Conservation (phyloP, 2,113 vertebrate species). For the Trematomus loennbergii region DNA sequence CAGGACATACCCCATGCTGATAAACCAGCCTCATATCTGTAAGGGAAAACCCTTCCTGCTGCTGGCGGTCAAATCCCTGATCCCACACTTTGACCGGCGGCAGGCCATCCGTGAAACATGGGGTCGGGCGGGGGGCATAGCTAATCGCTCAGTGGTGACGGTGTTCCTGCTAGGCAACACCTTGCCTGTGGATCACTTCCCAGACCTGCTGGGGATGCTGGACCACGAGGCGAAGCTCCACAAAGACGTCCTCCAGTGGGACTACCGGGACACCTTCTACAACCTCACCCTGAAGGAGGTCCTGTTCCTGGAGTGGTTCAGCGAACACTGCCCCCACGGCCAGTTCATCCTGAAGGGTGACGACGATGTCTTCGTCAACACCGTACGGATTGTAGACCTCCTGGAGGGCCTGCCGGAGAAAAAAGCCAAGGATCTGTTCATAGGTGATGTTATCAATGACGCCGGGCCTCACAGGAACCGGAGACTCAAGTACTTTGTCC, state of each 20-base stretch:
- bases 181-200: constrained; percentile 85
- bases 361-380: constrained; percentile 96
- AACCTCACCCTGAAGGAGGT: constrained; percentile 96
- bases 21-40: constrained; percentile 87
- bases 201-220: constrained; percentile 89
- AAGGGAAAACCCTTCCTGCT: constrained; percentile 88
- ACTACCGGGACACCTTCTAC: constrained; percentile 94
- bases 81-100: constrained; percentile 91
- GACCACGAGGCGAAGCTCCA: constrained; percentile 88
- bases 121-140: constrained; percentile 85
- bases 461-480: constrained; percentile 90
- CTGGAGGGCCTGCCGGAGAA: constrained; percentile 86
- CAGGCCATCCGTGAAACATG: constrained; percentile 96
- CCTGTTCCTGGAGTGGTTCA: constrained; percentile 94
- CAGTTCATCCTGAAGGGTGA: constrained; percentile 92
- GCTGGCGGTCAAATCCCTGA: constrained; percentile 91
- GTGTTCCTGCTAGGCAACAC: constrained; percentile 92
- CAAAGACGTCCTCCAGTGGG: constrained; percentile 92
- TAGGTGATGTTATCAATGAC: constrained; percentile 92
- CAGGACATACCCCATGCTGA: constrained; percentile 87
- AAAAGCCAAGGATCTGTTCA: constrained; percentile 89
- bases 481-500: constrained; percentile 94
- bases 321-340: constrained; percentile 82
- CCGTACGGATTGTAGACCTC: constrained; percentile 88
- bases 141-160: constrained; percentile 85